Percentiles rank a stretch among this genome's conserved stretches.
Evolutionary conservation across 2,888 invertebrate species (phyloP).

Genomic region (Incurvaria masculella): DNA sequence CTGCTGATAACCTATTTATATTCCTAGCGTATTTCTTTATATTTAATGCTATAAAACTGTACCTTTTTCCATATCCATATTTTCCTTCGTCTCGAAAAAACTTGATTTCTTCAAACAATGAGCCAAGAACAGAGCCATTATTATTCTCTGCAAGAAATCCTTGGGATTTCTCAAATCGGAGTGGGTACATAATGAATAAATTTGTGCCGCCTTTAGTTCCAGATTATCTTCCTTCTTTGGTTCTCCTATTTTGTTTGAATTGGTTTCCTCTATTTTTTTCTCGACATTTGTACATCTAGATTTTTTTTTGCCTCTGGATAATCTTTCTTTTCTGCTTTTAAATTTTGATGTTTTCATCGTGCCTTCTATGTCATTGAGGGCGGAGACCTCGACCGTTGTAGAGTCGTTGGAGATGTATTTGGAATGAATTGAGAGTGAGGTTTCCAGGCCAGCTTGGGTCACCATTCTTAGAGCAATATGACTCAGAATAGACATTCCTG

Average conservation of each 20-base stretch:
- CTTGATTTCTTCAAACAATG: constrained; percentile 65
- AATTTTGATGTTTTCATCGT: constrained; percentile 37
- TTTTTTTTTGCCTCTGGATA: constrained; percentile 36
- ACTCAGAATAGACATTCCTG: constrained; percentile 79
- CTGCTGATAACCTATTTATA: too few relatives aligned
- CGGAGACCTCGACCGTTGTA: constrained; percentile 31
- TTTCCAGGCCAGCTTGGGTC: constrained; percentile 61
- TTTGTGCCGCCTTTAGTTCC: constrained; percentile 39
- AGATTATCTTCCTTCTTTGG: constrained; percentile 32
- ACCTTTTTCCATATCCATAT: constrained; percentile 28
- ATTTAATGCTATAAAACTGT: too few relatives aligned
- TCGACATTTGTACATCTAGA: constrained; percentile 24
- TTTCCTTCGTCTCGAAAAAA: constrained; percentile 54
- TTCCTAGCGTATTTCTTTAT: too few relatives aligned
- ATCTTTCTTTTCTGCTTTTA: constrained; percentile 40
- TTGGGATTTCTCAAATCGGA: constrained; percentile 55
- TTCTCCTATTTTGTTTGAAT: constrained; percentile 19
- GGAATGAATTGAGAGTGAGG: constrained; percentile 44
- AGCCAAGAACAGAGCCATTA: constrained; percentile 75
- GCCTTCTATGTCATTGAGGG: constrained; percentile 40
- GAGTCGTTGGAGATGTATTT: constrained; percentile 33
- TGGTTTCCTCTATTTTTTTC: constrained; percentile 27
- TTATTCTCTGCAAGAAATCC: constrained; percentile 71
- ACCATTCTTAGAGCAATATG: constrained; percentile 72
- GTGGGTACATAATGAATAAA: constrained; percentile 67